A percentile compares a stretch with the other conserved stretches of the same genome.
Conservation (phyloP, 1,140 invertebrate genomes). For the Drosophila paulistorum region DNA sequence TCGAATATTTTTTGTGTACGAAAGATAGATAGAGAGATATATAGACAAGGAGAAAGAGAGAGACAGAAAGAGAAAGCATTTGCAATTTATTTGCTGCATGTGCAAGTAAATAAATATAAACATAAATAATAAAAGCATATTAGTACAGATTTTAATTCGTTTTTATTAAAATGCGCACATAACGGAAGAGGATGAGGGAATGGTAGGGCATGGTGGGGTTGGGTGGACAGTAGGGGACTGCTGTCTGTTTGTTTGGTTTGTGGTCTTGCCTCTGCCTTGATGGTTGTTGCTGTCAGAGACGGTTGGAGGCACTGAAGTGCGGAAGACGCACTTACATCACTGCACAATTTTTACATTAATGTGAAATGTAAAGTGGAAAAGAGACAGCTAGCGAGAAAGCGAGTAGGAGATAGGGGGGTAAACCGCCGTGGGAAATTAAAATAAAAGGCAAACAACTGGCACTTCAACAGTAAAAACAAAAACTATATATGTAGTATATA, state of each 20-base stretch:
- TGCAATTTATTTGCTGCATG: conserved; percentile 62
- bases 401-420: conserved; percentile 11
- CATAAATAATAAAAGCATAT: conserved; percentile 78
- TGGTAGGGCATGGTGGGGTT: not conserved
- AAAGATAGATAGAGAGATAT: not conserved
- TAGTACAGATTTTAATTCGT: conserved; percentile 76
- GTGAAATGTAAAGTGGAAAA: conserved; percentile 58
- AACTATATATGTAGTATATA: conserved; percentile 9
- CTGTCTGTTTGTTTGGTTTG: conserved; percentile 54
- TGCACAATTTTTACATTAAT: conserved; percentile 80
- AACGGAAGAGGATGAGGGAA: not conserved
- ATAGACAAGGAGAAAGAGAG: not conserved
- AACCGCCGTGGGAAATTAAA: conserved; percentile 76
- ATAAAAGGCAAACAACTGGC: conserved; percentile 69
- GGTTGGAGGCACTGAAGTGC: conserved; percentile 46
- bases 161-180: conserved; percentile 71
- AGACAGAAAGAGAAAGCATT: conserved; percentile 11
- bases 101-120: conserved; percentile 49
- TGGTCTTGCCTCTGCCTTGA: conserved; percentile 37
- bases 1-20: no score
- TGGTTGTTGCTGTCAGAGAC: not conserved
- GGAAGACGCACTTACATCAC: conserved; percentile 77
- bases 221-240: not conserved
- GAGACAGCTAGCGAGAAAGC: conserved; percentile 21
- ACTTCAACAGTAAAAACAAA: conserved; percentile 31